Evolutionary conservation across 2,888 invertebrate genomes (phyloP).

Genomic region (Eupithecia inturbata): DNA sequence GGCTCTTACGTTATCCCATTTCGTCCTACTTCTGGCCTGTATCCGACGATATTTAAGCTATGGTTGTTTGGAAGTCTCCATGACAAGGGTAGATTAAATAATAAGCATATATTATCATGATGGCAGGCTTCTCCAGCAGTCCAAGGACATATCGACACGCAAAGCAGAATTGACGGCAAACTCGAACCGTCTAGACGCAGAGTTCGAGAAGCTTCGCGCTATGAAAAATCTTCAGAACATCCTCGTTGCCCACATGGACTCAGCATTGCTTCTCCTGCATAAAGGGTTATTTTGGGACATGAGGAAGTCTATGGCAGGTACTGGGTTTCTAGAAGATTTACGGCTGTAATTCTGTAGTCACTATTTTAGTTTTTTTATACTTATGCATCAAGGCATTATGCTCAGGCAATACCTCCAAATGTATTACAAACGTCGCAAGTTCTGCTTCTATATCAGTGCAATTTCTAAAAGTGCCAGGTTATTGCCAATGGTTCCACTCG

Average conservation of each 20-base stretch:
- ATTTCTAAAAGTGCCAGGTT: neutral
- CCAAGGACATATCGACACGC: conserved; percentile 88
- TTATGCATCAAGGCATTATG: too few relatives aligned
- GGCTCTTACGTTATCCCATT: too few relatives aligned
- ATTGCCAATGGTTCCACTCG: neutral
- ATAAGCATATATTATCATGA: neutral
- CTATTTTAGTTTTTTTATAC: neutral
- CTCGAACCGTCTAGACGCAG: conserved; percentile 90
- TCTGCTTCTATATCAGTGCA: neutral
- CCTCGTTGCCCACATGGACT: conserved; percentile 90
- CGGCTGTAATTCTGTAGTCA: neutral
- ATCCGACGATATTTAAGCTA: neutral
- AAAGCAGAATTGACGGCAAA: conserved; percentile 82
- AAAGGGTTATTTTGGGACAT: conserved; percentile 76
- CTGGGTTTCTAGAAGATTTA: neutral
- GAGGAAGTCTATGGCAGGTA: conserved; percentile 47
- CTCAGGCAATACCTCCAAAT: too few relatives aligned
- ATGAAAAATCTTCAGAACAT: conserved; percentile 90
- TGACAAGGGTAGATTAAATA: neutral
- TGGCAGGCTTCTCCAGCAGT: conserved; percentile 89
- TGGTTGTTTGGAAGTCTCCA: neutral
- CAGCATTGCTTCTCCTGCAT: conserved; percentile 88
- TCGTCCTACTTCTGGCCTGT: neutral
- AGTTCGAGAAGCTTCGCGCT: conserved; percentile 92
- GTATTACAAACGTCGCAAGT: neutral